These are phyloP conservation scores for Lepidurus couesii DNA, from an alignment of 1,140 invertebrate genomes.

Conservation along the genomic window DNA sequence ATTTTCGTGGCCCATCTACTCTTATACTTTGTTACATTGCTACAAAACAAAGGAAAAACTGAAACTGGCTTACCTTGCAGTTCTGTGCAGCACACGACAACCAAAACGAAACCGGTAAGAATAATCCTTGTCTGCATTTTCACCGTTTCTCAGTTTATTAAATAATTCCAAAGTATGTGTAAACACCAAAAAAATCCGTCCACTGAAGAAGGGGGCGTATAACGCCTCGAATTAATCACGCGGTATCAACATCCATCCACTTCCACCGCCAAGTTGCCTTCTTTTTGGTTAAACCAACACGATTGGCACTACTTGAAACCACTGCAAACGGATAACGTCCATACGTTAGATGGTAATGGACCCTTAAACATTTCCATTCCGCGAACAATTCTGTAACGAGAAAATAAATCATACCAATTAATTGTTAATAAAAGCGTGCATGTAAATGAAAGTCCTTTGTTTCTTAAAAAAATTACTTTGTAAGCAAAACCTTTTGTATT, in stretches of 20 bases:
- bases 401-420: neutral
- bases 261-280: neutral
- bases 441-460: too few species aligned
- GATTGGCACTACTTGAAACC: neutral
- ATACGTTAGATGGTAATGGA: neutral
- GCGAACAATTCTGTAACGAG: neutral
- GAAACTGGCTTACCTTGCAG: neutral
- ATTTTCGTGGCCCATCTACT: too few species aligned
- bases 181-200: neutral
- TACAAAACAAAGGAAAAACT: neutral
- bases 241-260: neutral
- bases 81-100: neutral
- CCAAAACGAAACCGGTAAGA: neutral
- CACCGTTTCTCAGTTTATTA: neutral
- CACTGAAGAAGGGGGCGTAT: constrained; percentile 8
- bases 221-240: neutral
- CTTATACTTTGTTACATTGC: too few species aligned
- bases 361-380: neutral
- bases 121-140: neutral
- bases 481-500: too few species aligned
- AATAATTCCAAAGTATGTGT: neutral
- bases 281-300: neutral
- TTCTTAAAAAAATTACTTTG: too few species aligned
- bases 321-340: neutral
- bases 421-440: too few species aligned